phyloP scores from a whole-genome alignment of 2,797 vertebrate genomes.

The Neosilurus mollespiculum region DNA sequence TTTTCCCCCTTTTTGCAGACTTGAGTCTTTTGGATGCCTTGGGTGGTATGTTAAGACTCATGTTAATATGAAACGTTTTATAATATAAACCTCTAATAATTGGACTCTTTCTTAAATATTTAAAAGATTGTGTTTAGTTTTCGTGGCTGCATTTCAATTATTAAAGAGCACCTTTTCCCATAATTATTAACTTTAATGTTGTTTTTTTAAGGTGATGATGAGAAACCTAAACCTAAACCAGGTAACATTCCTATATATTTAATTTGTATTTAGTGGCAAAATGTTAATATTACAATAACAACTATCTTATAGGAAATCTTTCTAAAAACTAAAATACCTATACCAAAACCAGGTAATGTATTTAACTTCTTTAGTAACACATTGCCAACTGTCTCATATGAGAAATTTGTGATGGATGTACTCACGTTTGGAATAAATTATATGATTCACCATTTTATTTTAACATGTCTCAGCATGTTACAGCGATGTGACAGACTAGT shows the following conservation, averaged over 20 bases:
- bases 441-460: background rate
- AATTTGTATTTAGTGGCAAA: background rate
- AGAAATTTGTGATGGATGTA: too few species aligned
- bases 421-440: background rate
- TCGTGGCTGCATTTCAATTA: background rate
- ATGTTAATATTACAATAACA: background rate
- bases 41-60: constrained; percentile 4
- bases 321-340: background rate
- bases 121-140: background rate
- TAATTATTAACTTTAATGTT: constrained; percentile 13
- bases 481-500: too few species aligned
- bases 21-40: constrained; percentile 38
- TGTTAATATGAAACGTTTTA: background rate
- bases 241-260: constrained; percentile 6
- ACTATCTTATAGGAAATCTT: background rate
- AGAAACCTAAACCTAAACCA: constrained; percentile 13
- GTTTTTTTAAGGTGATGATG: background rate
- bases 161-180: background rate
- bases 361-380: too few species aligned
- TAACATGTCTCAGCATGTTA: background rate
- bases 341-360: too few species aligned
- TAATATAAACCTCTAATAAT: background rate
- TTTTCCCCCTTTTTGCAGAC: constrained; percentile 9
- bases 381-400: too few species aligned
- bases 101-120: background rate